phyloP scores from a whole-genome alignment of 2,888 invertebrate genomes.

The Alcis repandata region DNA sequence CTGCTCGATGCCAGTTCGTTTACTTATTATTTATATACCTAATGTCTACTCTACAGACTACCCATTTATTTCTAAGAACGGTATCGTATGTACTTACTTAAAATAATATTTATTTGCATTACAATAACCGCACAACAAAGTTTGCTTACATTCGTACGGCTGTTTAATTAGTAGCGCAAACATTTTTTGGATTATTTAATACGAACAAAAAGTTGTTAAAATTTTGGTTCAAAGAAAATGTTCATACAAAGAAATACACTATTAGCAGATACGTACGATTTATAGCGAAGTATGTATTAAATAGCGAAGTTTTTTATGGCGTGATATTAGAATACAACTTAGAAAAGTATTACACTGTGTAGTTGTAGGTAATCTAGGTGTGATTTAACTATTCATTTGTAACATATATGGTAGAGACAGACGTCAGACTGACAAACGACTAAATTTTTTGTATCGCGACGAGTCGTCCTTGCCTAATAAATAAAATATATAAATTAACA shows the following conservation, averaged over 20 bases:
- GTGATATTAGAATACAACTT: neutral
- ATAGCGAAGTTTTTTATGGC: neutral
- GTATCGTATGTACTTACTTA: constrained; percentile 9
- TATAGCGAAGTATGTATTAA: neutral
- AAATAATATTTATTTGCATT: constrained; percentile 30
- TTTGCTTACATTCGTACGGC: constrained; percentile 30
- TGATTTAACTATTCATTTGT: constrained; percentile 37
- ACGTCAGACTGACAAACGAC: constrained; percentile 51
- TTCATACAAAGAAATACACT: neutral
- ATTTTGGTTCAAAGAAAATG: neutral
- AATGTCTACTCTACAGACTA: neutral
- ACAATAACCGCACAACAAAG: constrained; percentile 29
- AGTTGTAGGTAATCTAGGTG: constrained; percentile 19
- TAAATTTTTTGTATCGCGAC: constrained; percentile 55
- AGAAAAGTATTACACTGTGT: constrained; percentile 8
- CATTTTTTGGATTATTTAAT: constrained; percentile 24
- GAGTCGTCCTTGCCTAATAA: constrained; percentile 60
- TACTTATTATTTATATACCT: constrained; percentile 6
- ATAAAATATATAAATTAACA: constrained; percentile 75
- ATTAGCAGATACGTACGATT: neutral
- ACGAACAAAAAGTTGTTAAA: constrained; percentile 21
- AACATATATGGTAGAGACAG: constrained; percentile 41
- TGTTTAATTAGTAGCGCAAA: constrained; percentile 34
- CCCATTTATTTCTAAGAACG: constrained; percentile 31
- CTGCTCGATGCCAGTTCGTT: constrained; percentile 2